phyloP scores from a whole-genome alignment of 53 echinoderm and acorn worm species.

The Patiria pectinifera region DNA sequence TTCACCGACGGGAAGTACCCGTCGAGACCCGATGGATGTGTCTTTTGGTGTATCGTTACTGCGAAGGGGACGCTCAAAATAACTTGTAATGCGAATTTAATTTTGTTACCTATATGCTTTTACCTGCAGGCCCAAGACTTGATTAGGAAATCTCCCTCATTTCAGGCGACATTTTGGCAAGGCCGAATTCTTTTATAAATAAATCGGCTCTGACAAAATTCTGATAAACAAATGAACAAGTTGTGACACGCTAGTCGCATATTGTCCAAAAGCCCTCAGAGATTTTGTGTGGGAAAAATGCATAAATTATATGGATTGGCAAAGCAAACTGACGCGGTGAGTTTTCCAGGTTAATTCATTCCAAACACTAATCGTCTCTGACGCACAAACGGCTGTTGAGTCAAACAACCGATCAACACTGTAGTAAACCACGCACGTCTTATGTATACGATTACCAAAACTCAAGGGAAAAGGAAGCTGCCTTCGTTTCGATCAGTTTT shows the following conservation, averaged over 20 bases:
- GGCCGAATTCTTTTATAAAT: background rate
- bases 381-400: background rate
- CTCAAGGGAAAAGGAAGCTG: background rate
- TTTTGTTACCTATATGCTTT: too few species aligned
- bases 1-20: too few species aligned
- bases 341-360: slow-evolving; percentile 5
- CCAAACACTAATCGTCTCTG: slow-evolving; percentile 3
- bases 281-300: background rate
- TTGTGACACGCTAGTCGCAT: background rate
- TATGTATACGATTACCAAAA: background rate
- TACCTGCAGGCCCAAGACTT: too few species aligned
- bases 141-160: background rate
- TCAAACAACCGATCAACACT: background rate
- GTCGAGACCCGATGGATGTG: too few species aligned
- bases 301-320: background rate
- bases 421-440: background rate
- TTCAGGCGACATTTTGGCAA: background rate
- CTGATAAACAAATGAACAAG: background rate
- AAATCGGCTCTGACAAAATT: background rate
- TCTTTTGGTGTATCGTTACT: too few species aligned
- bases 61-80: too few species aligned
- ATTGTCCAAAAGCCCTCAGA: background rate
- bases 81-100: too few species aligned
- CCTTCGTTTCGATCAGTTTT: background rate
- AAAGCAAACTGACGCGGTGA: background rate